Percentiles rank a stretch among this genome's conserved stretches.
Evolutionary conservation across 2,797 vertebrate species (phyloP).

Genomic region (Moxostoma hubbsi): DNA sequence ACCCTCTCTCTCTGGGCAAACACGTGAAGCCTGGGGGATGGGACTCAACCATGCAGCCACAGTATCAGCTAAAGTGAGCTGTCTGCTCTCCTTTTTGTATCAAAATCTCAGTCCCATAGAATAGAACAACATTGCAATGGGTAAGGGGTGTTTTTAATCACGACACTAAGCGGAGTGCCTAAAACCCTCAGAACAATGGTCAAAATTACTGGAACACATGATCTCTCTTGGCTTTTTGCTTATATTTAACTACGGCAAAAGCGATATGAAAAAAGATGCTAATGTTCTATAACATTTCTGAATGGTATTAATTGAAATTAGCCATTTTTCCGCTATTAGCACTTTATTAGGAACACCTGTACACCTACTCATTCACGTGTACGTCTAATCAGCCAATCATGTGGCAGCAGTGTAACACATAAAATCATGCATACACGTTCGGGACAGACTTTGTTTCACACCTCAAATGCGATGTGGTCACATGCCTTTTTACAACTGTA

Average conservation of each 20-base stretch:
- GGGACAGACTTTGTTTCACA: too few species aligned
- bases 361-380: too few species aligned
- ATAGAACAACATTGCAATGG: not conserved
- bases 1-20: constrained; percentile 8
- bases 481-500: too few species aligned
- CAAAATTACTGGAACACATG: not conserved
- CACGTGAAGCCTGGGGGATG: constrained; percentile 37
- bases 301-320: too few species aligned
- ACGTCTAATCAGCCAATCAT: too few species aligned
- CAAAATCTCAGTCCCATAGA: not conserved
- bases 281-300: not conserved
- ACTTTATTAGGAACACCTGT: too few species aligned
- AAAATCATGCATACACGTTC: too few species aligned
- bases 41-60: constrained; percentile 8
- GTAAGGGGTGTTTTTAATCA: not conserved
- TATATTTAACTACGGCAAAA: not conserved
- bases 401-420: too few species aligned
- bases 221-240: not conserved
- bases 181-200: not conserved
- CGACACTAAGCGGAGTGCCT: too few species aligned
- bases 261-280: not conserved
- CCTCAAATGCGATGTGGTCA: too few species aligned
- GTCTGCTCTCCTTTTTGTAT: not conserved
- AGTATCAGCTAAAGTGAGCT: constrained; percentile 8
- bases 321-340: too few species aligned